Evolutionary conservation across 2,888 invertebrate genomes (phyloP).

Genomic region (Doris montereyensis): DNA sequence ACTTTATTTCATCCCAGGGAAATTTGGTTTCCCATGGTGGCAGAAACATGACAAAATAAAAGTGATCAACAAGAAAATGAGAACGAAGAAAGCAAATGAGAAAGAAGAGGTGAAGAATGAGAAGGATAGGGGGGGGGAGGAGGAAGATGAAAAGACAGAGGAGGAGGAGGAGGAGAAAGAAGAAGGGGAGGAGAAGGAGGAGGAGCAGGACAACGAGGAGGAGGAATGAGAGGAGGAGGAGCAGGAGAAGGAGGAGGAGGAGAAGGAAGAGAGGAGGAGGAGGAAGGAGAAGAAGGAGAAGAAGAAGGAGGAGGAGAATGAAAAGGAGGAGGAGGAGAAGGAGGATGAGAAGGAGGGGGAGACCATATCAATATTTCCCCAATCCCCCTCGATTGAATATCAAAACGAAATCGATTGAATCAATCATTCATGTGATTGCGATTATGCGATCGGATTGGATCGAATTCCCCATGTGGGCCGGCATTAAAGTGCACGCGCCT

Average conservation of each 20-base stretch:
- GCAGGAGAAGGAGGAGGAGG: not conserved
- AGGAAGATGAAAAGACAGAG: not conserved
- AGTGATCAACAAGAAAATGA: not conserved
- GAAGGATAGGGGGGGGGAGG: not conserved
- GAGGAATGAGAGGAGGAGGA: not conserved
- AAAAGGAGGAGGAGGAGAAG: not conserved
- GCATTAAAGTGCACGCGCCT: too few species aligned
- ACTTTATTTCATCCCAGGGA: too few species aligned
- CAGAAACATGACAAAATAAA: not conserved
- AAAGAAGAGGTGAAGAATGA: not conserved
- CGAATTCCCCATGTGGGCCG: too few species aligned
- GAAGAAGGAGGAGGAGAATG: constrained; percentile 4
- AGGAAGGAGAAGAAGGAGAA: not conserved
- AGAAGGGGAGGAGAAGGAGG: not conserved
- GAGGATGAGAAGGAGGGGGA: not conserved
- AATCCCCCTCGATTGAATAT: too few species aligned
- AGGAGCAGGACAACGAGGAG: not conserved
- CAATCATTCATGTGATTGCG: too few species aligned
- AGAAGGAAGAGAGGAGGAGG: not conserved
- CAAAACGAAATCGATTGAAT: too few species aligned
- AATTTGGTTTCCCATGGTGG: too few species aligned
- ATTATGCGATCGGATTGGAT: too few species aligned
- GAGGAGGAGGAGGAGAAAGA: not conserved
- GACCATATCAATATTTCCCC: too few species aligned
- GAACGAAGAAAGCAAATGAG: not conserved